phyloP scores from a whole-genome alignment of 2,113 vertebrate species.

The Catharus fuscescens region DNA sequence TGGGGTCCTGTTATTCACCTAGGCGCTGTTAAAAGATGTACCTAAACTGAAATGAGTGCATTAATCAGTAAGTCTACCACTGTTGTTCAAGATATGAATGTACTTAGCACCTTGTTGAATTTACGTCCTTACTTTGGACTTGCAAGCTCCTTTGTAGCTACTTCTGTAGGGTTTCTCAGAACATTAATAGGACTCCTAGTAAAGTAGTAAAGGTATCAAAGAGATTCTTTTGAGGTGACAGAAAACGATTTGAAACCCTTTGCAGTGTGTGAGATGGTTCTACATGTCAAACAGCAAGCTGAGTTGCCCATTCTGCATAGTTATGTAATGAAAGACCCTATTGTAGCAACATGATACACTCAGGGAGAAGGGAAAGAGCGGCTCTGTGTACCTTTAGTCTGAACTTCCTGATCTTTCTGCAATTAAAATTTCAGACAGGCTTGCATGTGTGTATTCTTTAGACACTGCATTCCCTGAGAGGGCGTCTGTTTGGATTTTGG shows the following conservation, averaged over 20 bases:
- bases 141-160: background rate
- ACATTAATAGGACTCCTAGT: background rate
- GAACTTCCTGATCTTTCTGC: conserved; percentile 15
- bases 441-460: background rate
- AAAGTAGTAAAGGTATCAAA: background rate
- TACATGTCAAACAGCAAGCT: background rate
- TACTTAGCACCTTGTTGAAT: background rate
- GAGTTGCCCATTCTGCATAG: background rate
- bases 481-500: background rate
- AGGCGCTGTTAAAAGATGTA: background rate
- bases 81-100: background rate
- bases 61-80: background rate
- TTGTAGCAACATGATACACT: background rate
- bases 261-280: background rate
- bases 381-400: background rate
- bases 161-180: background rate
- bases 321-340: conserved; percentile 16
- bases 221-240: background rate
- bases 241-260: background rate
- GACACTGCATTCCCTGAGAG: background rate
- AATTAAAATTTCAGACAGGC: conserved; percentile 48
- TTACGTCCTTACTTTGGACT: background rate
- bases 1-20: background rate
- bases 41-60: background rate
- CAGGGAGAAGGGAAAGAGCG: background rate